A percentile compares a stretch with the other conserved stretches of the same genome.
Conservation (phyloP, 2,888 invertebrate genomes). For the Iselma pallidipennis region DNA sequence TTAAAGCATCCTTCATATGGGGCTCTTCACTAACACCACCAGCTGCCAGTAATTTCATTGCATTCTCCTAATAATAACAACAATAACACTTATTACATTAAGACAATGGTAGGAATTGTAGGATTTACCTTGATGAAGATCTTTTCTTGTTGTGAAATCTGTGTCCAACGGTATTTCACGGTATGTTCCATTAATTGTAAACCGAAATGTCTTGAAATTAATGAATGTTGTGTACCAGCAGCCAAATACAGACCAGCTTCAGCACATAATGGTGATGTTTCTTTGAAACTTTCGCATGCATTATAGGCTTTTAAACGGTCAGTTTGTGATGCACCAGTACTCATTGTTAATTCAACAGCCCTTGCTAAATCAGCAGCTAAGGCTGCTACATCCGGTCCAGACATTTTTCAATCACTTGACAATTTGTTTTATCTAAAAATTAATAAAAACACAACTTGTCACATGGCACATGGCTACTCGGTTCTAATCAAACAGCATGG, state of each 20-base stretch:
- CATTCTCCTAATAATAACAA: conserved; percentile 67
- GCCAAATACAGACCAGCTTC: conserved; percentile 84
- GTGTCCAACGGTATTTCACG: conserved; percentile 91
- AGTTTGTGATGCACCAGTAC: conserved; percentile 74
- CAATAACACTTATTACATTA: neutral
- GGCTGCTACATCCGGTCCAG: conserved; percentile 66
- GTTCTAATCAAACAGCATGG: neutral
- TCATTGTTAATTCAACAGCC: conserved; percentile 82
- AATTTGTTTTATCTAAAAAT: neutral
- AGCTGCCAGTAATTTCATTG: conserved; percentile 79
- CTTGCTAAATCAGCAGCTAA: conserved; percentile 78
- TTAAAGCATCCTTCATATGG: conserved; percentile 82
- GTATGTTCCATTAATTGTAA: conserved; percentile 91
- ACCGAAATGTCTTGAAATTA: conserved; percentile 87
- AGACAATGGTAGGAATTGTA: neutral
- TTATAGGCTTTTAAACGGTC: conserved; percentile 81
- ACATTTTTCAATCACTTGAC: conserved; percentile 47
- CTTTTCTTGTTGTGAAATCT: conserved; percentile 84
- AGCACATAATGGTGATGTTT: conserved; percentile 84
- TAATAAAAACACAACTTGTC: neutral
- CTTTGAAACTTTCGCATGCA: conserved; percentile 83
- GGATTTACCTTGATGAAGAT: conserved; percentile 76
- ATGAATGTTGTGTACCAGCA: conserved; percentile 72
- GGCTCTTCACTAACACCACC: conserved; percentile 76
- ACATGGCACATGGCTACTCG: conserved; percentile 2